These are phyloP conservation scores for Pecten maximus DNA, from an alignment of 2,888 invertebrate species.

Conservation along the genomic window DNA sequence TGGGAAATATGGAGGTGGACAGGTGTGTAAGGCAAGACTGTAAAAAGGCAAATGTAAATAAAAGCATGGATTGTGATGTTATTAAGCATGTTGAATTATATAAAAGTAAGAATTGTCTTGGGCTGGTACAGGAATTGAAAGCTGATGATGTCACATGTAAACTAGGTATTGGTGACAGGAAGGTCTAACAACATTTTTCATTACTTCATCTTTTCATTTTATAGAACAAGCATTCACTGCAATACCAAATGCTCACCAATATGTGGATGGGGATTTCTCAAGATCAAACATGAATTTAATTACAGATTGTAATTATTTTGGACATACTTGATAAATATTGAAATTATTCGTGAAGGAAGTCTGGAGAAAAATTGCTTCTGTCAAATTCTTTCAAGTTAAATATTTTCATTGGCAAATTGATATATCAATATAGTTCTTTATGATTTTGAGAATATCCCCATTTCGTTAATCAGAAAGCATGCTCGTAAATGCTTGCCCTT, in stretches of 20 bases:
- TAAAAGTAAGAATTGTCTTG: neutral
- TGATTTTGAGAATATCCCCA: neutral
- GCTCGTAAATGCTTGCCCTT: constrained; percentile 3
- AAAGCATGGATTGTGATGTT: neutral
- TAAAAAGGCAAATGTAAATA: no score
- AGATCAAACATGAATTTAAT: neutral
- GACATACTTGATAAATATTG: neutral
- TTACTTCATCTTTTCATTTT: neutral
- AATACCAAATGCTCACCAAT: constrained; percentile 22
- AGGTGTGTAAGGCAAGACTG: no score
- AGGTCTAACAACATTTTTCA: neutral
- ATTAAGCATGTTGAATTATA: neutral
- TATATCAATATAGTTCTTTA: neutral
- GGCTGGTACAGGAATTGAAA: neutral
- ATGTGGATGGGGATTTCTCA: neutral
- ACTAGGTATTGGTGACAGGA: neutral
- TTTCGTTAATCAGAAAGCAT: constrained; percentile 15
- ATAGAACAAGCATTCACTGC: neutral
- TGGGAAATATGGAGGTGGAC: neutral
- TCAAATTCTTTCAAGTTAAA: no score
- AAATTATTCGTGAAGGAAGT: neutral
- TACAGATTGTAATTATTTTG: neutral
- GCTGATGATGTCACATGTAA: neutral
- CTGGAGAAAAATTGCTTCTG: no score
- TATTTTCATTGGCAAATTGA: neutral